A percentile compares a stretch with the other conserved stretches of the same genome.
Evolutionary conservation across 2,113 vertebrate genomes (phyloP).

Genomic region (Proterorhinus semilunaris): DNA sequence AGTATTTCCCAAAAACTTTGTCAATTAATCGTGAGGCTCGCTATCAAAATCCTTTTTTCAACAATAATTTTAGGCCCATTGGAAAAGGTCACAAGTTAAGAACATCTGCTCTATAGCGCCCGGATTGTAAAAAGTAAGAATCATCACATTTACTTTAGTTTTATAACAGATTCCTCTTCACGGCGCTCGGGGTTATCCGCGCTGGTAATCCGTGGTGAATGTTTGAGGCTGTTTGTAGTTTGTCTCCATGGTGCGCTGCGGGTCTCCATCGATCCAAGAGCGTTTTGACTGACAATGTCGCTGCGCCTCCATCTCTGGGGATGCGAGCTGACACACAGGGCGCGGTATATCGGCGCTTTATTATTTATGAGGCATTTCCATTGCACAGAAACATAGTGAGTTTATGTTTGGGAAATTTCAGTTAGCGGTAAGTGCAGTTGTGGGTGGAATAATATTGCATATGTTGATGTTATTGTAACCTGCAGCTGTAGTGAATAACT

Average conservation of each 20-base stretch:
- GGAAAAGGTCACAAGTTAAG: too few species aligned
- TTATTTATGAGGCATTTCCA: conserved; percentile 1
- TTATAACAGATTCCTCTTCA: too few species aligned
- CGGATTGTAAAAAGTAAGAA: neutral
- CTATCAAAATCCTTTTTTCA: too few species aligned
- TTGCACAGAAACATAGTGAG: neutral
- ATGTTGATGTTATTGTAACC: neutral
- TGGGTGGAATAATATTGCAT: neutral
- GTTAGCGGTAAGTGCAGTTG: neutral
- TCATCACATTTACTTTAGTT: neutral
- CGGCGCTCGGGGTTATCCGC: neutral
- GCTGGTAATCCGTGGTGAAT: neutral
- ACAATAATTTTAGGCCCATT: too few species aligned
- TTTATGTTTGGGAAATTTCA: neutral
- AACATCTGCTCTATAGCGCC: neutral
- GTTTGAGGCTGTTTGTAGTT: neutral
- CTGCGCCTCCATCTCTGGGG: neutral
- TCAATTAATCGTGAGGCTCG: too few species aligned
- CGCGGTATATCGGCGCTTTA: neutral
- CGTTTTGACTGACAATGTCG: neutral
- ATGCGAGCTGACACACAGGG: neutral
- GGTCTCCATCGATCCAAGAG: neutral
- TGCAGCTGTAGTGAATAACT: neutral
- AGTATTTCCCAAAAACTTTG: too few species aligned
- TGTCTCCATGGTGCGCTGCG: neutral